Base-by-base conservation (phyloP, 1,140 invertebrate genomes). In the Leptonema lineaticorne region DNA sequence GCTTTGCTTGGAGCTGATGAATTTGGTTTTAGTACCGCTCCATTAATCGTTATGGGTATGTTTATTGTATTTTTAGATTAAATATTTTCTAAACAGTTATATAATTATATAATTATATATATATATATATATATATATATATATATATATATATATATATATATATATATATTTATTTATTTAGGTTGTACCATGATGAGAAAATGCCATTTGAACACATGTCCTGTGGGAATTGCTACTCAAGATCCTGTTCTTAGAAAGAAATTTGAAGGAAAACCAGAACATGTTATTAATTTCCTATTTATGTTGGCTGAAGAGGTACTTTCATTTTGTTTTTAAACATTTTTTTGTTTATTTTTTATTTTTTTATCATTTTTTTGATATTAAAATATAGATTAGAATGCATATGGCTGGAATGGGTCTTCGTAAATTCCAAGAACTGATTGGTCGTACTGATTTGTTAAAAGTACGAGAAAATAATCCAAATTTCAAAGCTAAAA, bases 141-240 rank as follows among this genome's bases (percentile, higher is more conserved):
- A 37, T 37, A 37, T 37, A n/a, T 8, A 37, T 7, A 37, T 7
- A 37, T n/a, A n/a, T 37, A 37, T n/a, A 8, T 37, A 37, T 37
- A n/a, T 37, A n/a, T n/a, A n/a, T n/a, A n/a, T n/a, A n/a, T n/a
- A n/a, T n/a, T n/a, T n/a, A 20, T 53, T 24, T 48, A 7, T 72
- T 46, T 63, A 86, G 84, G 97, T 8, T 99, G 97, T 77, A 99
- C 96, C 6, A 99, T 99, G 97, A 99, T 99, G 97, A 85, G 97
- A 59, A 99, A 99, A 79, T 99, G 97, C 78, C 97, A 99, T 81
- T 83, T 99, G 65, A 99, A 99, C 81, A 99, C 97, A 24, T 99
- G 97, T 76, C 97, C 97, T 0, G 97, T 99, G 60, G 97, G 97
- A 69, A 94, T 99, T 75, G 97, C 97, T 1, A 99, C 97, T 0